Evolutionary conservation across 2,797 vertebrate genomes (phyloP), one percentile per base, ranked within the genome.

Genomic region (Chelon labrosus): DNA sequence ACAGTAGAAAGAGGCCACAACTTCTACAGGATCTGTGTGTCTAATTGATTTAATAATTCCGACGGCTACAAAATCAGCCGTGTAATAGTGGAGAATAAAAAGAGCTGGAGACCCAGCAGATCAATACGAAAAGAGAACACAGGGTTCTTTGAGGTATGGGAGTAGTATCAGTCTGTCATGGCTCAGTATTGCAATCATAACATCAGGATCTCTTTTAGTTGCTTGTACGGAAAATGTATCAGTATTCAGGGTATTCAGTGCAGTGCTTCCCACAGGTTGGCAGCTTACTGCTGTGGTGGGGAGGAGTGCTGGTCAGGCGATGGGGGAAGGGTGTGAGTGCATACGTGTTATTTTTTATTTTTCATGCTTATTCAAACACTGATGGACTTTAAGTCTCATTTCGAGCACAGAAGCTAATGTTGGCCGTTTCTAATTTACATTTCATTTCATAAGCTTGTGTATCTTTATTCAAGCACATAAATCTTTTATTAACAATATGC

Each of bases 401-500:
- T 58, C 16, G 65, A 50, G 31, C 38, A 35, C 20, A 42, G 39
- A n/a, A 7, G 16, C 17, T 44, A 31, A 27, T n/a, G 9, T 9
- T 10, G 22, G 46, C 7, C 19, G 31, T 12, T 3, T 49, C 5
- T 39, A 4, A 72, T 82, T 66, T 67, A 67, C 70, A 65, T 61
- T 64, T 11, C 11, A 63, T 71, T 50, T 52, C 11, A 55, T 53
- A 12, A 39, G 42, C 13, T 55, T 10, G 12, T 68, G 42, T 62
- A 50, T 66, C 25, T 77, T 65, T 59, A 69, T 65, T 51, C 47
- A 67, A 65, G 65, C 56, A 57, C 41, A 70, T 82, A 8, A 16
- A 71, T 87, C 4, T 73, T 85, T 83, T 70, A 80, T 77, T 65
- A 80, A 77, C 56, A 79, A 59, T 80, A 78, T 66, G 70, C 74